phyloP scores from a whole-genome alignment of 2,797 vertebrate species.

The Hozukius guyotensis region DNA sequence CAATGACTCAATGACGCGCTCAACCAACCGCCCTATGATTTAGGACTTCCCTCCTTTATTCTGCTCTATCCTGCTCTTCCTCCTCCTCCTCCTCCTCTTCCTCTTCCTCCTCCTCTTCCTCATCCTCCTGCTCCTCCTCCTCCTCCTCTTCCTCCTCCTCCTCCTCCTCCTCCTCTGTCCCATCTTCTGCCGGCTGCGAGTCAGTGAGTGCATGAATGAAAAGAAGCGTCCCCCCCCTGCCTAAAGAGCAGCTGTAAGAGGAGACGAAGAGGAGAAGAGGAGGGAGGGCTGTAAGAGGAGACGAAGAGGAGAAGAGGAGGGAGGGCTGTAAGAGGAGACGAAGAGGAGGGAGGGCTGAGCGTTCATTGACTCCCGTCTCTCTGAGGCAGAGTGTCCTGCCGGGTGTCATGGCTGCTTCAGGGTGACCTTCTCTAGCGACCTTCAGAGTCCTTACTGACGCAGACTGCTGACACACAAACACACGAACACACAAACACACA shows the following conservation, averaged over 20 bases:
- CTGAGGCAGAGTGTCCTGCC: neutral
- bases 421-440: conserved; percentile 62
- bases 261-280: neutral
- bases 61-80: neutral
- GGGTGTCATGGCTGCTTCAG: conserved; percentile 71
- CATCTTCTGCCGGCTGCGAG: neutral
- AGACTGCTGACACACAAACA: neutral
- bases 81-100: neutral
- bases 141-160: neutral
- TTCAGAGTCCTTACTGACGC: neutral
- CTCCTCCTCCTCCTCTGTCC: neutral
- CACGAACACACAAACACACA: too few relatives aligned
- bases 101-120: too few relatives aligned
- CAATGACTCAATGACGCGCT: conserved; percentile 18
- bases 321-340: neutral
- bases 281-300: neutral
- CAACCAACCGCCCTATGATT: neutral
- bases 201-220: conserved; percentile 32
- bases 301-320: neutral
- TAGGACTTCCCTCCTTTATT: conserved; percentile 23
- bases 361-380: neutral
- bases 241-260: neutral
- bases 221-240: neutral
- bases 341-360: neutral
- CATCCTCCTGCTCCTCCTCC: too few relatives aligned